Evolutionary conservation across 1,140 invertebrate genomes (phyloP), one percentile per base, ranked within the genome.

Genomic region (Neodiprion lecontei): DNA sequence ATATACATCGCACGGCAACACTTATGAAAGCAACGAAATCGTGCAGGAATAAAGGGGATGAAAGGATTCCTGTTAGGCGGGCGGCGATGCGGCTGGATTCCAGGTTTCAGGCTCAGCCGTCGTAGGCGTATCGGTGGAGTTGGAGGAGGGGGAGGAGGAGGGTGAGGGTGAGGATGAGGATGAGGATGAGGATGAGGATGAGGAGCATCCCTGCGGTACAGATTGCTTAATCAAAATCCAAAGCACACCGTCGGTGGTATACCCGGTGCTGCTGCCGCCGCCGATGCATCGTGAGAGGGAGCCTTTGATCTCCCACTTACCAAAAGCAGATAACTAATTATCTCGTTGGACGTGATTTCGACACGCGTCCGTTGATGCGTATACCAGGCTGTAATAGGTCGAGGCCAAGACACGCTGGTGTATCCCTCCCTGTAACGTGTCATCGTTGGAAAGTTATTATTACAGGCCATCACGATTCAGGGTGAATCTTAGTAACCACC

Each of bases 51-150:
- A 9, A 61, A 61, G 53, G 53, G 53, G 53, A 61, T 61, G 53
- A 61, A 61, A 61, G 53, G 53, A 61, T 17, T 17, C 9, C 53
- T 9, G 28, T 61, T 9, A 17, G 11, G 3, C 53, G 11, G 11
- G 28, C 17, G 50, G 50, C 8, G 4, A 61, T 17, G 53, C 8
- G 53, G 5, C 8, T 61, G 11, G 53, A 61, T 83, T 83, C 81
- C 80, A 84, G 80, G 84, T 85, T 82, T 73, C 73, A n/a, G 70
- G 65, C 23, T 12, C 17, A 23, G 23, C 10, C 17, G 40, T 69
- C 21, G 67, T 21, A 7, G 67, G 53, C 48, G 21, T 68, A 12
- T 69, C 47, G 67, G 28, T 47, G 69, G 70, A 69, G 28, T 21
- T 21, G 17, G 53, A 50, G 68, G 28, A 9, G 48, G 68, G 7